These are phyloP conservation scores for Cryptosula pallasiana DNA, from an alignment of 2,888 invertebrate species.

Conservation along the genomic window DNA sequence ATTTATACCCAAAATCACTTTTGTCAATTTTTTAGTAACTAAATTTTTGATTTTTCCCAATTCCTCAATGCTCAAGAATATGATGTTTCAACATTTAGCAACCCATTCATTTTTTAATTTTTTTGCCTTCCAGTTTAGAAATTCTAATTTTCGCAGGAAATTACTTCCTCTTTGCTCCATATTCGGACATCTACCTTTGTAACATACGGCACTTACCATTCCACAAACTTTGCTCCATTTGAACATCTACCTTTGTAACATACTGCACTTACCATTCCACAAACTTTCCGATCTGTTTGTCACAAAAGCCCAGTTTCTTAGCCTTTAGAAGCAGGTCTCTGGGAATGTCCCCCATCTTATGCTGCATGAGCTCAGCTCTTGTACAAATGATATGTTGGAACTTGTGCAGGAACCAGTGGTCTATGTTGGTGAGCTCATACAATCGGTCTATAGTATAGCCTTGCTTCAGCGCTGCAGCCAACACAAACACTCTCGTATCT, in stretches of 20 bases:
- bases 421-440: constrained; percentile 91
- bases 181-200: too few species aligned
- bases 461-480: constrained; percentile 79
- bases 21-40: too few species aligned
- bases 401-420: constrained; percentile 91
- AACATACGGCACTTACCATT: constrained; percentile 48
- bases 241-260: too few species aligned
- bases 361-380: constrained; percentile 64
- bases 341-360: constrained; percentile 27
- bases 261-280: constrained; percentile 49
- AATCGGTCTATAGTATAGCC: constrained; percentile 77
- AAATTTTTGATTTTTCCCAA: too few species aligned
- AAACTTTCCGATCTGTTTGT: constrained; percentile 81
- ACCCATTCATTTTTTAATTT: too few species aligned
- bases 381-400: constrained; percentile 84
- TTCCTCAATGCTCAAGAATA: too few species aligned
- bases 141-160: too few species aligned
- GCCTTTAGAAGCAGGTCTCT: constrained; percentile 66
- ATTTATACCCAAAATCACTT: too few species aligned
- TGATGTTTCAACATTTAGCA: too few species aligned
- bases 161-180: too few species aligned
- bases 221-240: too few species aligned
- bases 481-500: constrained; percentile 90
- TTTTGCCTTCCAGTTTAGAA: too few species aligned
- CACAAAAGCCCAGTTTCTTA: constrained; percentile 92